Evolutionary conservation across 2,797 vertebrate genomes (phyloP), one percentile per base, ranked within the genome.

Genomic region (Hapalemur alaotrensis): DNA sequence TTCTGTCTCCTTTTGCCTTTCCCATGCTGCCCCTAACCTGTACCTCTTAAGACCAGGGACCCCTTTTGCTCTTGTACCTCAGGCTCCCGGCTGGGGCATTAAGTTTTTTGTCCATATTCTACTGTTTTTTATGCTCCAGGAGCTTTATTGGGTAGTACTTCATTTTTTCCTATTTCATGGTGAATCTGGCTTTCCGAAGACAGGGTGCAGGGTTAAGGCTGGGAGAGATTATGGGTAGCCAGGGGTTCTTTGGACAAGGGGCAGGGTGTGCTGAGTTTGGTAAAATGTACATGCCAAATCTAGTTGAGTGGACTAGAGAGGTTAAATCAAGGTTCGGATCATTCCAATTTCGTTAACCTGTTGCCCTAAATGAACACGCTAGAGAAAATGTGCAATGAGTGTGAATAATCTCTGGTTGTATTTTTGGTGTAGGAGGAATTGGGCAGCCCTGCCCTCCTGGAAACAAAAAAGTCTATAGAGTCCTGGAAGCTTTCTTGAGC

Each of bases 351-450:
- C 20, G 18, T 72, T 85, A 91, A 46, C 57, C 22, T 57, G 7
- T 79, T 78, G 30, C 70, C 41, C 52, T 59, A 91, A 35, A 41
- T 96, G 86, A 94, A 32, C 52, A 38, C 1, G 14, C 17, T 48
- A 25, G 86, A 78, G 69, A 89, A 87, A 89, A 70, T 38, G 22
- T 57, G 23, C 14, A 52, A 38, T 75, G 14, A 7, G 4, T 69
- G n/a, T 85, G 50, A 76, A 67, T 8, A 82, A 25, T 50, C 61
- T 90, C 10, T 54, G 59, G 48, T 72, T 78, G 18, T 83, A 30
- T 85, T 96, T 95, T 92, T 89, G 84, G 87, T 70, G 41, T 54
- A 65, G 81, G 11, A 84, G 9, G 50, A 93, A 65, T 61, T 82
- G 80, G 72, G 25, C 65, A 93, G 61, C n/a, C 32, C 22, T 46